Evolutionary conservation across 1,140 invertebrate species (phyloP).

Genomic region (Triops longicaudatus): DNA sequence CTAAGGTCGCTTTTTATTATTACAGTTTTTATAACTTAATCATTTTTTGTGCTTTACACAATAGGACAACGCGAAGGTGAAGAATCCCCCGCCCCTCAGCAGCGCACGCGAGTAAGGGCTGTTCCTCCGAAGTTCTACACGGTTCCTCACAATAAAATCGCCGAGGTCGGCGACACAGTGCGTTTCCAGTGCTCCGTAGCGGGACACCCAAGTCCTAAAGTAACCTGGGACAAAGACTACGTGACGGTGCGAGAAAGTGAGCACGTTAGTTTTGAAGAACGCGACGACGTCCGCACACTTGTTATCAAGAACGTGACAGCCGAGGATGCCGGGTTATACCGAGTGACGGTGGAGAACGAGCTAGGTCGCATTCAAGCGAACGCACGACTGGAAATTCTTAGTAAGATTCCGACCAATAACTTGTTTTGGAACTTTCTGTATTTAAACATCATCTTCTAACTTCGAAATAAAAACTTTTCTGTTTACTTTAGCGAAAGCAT

Average conservation of each 20-base stretch:
- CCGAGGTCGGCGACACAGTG: slow-evolving; percentile 69
- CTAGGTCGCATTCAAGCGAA: slow-evolving; percentile 68
- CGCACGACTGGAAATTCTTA: slow-evolving; percentile 68
- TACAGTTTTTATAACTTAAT: not conserved
- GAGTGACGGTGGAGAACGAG: slow-evolving; percentile 69
- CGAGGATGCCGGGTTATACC: slow-evolving; percentile 71
- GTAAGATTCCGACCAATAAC: slow-evolving; percentile 37
- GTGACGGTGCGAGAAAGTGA: slow-evolving; percentile 48
- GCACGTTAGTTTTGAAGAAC: slow-evolving; percentile 59
- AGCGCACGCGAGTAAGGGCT: slow-evolving; percentile 34
- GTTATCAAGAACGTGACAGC: slow-evolving; percentile 65
- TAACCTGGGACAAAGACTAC: slow-evolving; percentile 69
- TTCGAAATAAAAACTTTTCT: not conserved
- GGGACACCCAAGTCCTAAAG: slow-evolving; percentile 60
- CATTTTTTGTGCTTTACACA: not conserved
- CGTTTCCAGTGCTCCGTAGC: slow-evolving; percentile 68
- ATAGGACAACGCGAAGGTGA: not conserved
- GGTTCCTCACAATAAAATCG: slow-evolving; percentile 72
- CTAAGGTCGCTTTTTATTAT: not conserved
- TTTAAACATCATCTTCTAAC: not conserved
- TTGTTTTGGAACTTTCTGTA: not conserved
- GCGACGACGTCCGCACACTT: slow-evolving; percentile 63
- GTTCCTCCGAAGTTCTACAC: slow-evolving; percentile 73
- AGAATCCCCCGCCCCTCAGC: not conserved
- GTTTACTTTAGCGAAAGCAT: not conserved